Evolutionary conservation across 1,140 invertebrate genomes (phyloP).

Genomic region (Lasioglossum albipes): DNA sequence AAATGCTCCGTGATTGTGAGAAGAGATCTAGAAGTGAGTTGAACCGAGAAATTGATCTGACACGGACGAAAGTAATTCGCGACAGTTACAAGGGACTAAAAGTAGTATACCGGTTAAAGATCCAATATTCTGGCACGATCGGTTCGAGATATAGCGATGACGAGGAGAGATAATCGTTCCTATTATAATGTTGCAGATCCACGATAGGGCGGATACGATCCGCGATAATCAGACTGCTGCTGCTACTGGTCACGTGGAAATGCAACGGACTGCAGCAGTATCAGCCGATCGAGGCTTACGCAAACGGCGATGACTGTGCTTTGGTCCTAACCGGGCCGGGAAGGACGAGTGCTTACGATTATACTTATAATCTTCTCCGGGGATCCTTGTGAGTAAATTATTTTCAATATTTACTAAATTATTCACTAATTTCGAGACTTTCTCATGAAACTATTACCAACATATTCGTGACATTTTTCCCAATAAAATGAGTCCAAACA

Average conservation of each 20-base stretch:
- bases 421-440: no score
- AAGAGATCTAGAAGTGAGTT: neutral
- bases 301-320: slow-evolving; percentile 85
- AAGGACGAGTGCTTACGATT: slow-evolving; percentile 89
- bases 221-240: slow-evolving; percentile 55
- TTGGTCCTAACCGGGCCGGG: slow-evolving; percentile 87
- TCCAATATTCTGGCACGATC: neutral
- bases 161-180: slow-evolving; percentile 32
- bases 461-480: no score
- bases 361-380: slow-evolving; percentile 89
- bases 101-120: neutral
- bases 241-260: slow-evolving; percentile 41
- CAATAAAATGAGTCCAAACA: no score
- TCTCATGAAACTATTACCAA: no score
- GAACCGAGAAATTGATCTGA: neutral
- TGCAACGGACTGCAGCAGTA: slow-evolving; percentile 72
- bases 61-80: neutral
- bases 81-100: neutral
- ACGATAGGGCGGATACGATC: slow-evolving; percentile 55
- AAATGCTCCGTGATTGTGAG: neutral
- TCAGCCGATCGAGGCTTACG: slow-evolving; percentile 71
- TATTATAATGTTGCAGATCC: slow-evolving; percentile 56
- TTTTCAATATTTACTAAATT: no score
- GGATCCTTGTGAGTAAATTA: slow-evolving; percentile 84
- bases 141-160: neutral